Conservation (phyloP, 1,140 invertebrate genomes). For the Drosophila prosaltans region DNA sequence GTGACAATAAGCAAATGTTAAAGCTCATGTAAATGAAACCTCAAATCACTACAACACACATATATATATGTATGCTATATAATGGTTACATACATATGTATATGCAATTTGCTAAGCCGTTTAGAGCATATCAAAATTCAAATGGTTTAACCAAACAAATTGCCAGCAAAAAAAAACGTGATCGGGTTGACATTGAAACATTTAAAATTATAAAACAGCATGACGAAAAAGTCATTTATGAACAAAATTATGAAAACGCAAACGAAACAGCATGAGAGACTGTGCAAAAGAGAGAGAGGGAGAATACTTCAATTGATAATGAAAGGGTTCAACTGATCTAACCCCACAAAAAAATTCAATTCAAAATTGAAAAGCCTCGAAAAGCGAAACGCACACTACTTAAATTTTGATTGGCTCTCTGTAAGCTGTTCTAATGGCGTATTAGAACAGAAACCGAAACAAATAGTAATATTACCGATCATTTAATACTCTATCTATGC, state of each 20-base stretch:
- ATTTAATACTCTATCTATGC: neutral
- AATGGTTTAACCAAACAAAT: conserved; percentile 57
- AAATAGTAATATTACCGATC: neutral
- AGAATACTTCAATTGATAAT: conserved; percentile 69
- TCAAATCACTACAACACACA: conserved; percentile 23
- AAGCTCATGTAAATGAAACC: conserved; percentile 55
- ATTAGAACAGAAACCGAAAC: neutral
- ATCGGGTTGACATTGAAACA: conserved; percentile 72
- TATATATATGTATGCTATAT: neutral
- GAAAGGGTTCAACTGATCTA: conserved; percentile 72
- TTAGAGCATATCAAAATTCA: conserved; percentile 70
- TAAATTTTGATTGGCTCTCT: conserved; percentile 18
- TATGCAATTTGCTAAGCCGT: conserved; percentile 70
- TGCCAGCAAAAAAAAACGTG: conserved; percentile 67
- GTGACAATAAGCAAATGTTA: conserved; percentile 51
- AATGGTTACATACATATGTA: neutral
- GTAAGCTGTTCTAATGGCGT: conserved; percentile 1
- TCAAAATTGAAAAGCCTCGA: conserved; percentile 56
- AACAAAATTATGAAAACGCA: conserved; percentile 35
- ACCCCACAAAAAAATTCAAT: conserved; percentile 53
- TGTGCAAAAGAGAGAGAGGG: neutral
- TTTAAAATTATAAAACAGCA: conserved; percentile 6
- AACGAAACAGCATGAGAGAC: conserved; percentile 3
- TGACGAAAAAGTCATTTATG: conserved; percentile 52
- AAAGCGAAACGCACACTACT: conserved; percentile 2